Evolutionary conservation across 2,888 invertebrate genomes (phyloP).

Genomic region (Acleris laterana): DNA sequence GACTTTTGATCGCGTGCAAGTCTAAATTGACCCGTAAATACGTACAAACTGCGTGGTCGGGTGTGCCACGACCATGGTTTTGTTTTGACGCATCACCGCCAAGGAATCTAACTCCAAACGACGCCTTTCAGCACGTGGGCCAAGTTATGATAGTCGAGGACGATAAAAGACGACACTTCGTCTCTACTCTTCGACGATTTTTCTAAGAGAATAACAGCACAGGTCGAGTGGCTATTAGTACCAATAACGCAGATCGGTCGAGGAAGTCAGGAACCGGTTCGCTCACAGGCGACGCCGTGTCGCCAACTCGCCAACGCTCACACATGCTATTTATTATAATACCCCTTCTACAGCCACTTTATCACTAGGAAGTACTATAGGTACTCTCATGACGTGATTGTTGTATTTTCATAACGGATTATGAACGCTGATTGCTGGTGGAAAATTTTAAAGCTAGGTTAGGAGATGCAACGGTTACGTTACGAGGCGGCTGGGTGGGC

Average conservation of each 20-base stretch:
- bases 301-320: slow-evolving; percentile 66
- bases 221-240: slow-evolving; percentile 53
- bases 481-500: too few species aligned
- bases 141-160: background rate
- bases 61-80: too few species aligned
- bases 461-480: slow-evolving; percentile 4
- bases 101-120: too few species aligned
- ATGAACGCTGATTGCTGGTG: slow-evolving; percentile 25
- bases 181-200: background rate
- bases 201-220: background rate
- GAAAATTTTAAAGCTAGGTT: slow-evolving; percentile 20
- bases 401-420: slow-evolving; percentile 38
- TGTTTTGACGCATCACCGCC: too few species aligned
- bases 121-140: too few species aligned
- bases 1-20: too few species aligned
- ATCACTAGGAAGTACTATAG: slow-evolving; percentile 61
- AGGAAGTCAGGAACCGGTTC: slow-evolving; percentile 74
- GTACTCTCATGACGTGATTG: slow-evolving; percentile 58
- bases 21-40: too few species aligned
- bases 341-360: slow-evolving; percentile 60
- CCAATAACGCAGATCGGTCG: slow-evolving; percentile 66
- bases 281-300: slow-evolving; percentile 57
- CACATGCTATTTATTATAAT: slow-evolving; percentile 74
- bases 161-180: background rate
- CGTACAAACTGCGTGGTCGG: too few species aligned